phyloP scores from a whole-genome alignment of 2,888 invertebrate species.

The Lasioglossum vierecki region DNA sequence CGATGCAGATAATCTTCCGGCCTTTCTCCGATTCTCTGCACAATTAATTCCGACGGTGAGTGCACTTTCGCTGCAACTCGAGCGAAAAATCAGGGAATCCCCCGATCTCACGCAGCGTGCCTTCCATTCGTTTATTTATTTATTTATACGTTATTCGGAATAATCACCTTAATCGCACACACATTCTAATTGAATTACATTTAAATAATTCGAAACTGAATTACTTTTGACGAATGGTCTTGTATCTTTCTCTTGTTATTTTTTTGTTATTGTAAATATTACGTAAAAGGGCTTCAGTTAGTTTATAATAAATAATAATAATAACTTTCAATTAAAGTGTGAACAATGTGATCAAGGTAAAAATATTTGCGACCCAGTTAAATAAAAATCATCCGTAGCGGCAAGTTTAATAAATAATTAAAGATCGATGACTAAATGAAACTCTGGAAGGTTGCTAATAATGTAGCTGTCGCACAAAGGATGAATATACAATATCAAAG shows the following conservation, averaged over 20 bases:
- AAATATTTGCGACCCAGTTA: not conserved
- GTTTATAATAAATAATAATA: too few relatives aligned
- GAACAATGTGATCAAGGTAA: too few relatives aligned
- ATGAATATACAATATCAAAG: constrained; percentile 9
- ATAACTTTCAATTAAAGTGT: too few relatives aligned
- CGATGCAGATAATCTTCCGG: constrained; percentile 19
- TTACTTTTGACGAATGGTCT: too few relatives aligned
- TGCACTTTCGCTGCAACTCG: not conserved
- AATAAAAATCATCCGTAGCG: not conserved
- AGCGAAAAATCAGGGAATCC: not conserved
- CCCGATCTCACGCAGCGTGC: not conserved
- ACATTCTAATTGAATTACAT: too few relatives aligned
- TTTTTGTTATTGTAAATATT: too few relatives aligned
- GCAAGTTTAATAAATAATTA: not conserved
- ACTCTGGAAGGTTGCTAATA: not conserved
- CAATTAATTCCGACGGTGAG: not conserved
- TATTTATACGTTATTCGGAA: not conserved
- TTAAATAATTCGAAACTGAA: too few relatives aligned
- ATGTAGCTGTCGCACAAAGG: not conserved
- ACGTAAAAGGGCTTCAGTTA: too few relatives aligned
- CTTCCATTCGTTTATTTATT: not conserved
- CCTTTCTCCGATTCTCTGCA: not conserved
- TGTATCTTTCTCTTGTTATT: too few relatives aligned
- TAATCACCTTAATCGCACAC: not conserved
- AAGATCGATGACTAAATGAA: not conserved